Percentiles rank a stretch among this genome's conserved stretches.
Conservation (phyloP, 2,888 invertebrate species). For the Ligdia adustata region DNA sequence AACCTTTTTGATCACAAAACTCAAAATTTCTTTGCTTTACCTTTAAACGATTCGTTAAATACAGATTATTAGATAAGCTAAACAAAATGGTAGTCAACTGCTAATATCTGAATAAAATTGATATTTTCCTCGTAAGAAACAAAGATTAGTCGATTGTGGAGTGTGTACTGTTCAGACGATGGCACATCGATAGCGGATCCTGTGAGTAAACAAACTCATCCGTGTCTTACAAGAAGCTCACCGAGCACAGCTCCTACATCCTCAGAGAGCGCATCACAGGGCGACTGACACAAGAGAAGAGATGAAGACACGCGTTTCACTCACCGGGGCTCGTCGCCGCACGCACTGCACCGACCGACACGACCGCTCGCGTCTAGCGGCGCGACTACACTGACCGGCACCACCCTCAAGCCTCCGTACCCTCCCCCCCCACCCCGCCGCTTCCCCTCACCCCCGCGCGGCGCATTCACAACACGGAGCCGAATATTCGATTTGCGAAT, state of each 20-base stretch:
- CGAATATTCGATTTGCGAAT: slow-evolving; percentile 21
- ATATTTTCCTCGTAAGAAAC: not conserved
- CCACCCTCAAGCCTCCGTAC: not conserved
- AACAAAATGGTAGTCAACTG: no score
- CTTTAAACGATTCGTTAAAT: no score
- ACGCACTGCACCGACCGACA: not conserved
- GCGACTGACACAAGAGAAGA: no score
- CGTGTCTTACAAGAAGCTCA: no score
- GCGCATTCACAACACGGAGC: slow-evolving; percentile 8
- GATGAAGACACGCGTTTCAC: slow-evolving; percentile 6
- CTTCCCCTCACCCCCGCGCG: not conserved
- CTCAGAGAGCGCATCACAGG: no score
- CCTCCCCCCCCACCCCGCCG: not conserved
- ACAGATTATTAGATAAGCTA: no score
- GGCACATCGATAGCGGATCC: not conserved
- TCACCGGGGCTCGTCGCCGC: slow-evolving; percentile 11
- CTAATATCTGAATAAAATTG: no score
- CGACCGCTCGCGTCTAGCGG: slow-evolving; percentile 10
- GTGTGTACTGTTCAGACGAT: not conserved
- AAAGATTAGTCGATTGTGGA: not conserved
- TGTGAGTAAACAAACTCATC: slow-evolving; percentile 1
- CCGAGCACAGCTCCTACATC: no score
- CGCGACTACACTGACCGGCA: slow-evolving; percentile 12
- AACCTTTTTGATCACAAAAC: no score
- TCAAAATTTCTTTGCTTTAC: no score